Evolutionary conservation across 2,888 invertebrate species (phyloP).

Genomic region (Opisthograptis luteolata): DNA sequence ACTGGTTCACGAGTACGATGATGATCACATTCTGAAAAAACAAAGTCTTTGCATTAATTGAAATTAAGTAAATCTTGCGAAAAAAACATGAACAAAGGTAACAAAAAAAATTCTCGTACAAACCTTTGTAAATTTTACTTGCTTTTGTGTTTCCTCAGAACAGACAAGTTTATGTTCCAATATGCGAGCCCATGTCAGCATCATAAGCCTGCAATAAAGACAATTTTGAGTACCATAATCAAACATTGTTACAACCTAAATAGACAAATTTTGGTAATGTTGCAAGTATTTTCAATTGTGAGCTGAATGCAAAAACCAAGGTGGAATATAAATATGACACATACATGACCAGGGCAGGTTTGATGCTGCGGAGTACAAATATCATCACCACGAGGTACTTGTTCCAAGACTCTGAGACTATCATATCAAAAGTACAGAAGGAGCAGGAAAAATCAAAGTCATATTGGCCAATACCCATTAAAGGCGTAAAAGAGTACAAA

Average conservation of each 20-base stretch:
- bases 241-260: not conserved
- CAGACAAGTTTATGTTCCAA: slow-evolving; percentile 49
- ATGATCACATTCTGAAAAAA: slow-evolving; percentile 59
- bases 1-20: slow-evolving; percentile 56
- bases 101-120: not conserved
- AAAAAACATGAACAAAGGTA: slow-evolving; percentile 8
- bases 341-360: slow-evolving; percentile 71
- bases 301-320: not conserved
- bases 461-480: slow-evolving; percentile 68
- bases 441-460: slow-evolving; percentile 70
- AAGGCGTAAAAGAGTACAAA: slow-evolving; percentile 65
- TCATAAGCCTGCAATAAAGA: slow-evolving; percentile 47
- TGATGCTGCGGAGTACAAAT: slow-evolving; percentile 64
- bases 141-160: slow-evolving; percentile 37
- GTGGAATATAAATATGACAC: slow-evolving; percentile 35
- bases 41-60: not conserved
- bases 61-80: not conserved
- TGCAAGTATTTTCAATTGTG: not conserved
- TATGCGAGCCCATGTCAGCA: slow-evolving; percentile 57
- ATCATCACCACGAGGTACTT: slow-evolving; percentile 56
- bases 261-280: not conserved
- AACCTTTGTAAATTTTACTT: slow-evolving; percentile 30
- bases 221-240: not conserved
- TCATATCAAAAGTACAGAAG: slow-evolving; percentile 69
- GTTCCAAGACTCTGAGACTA: slow-evolving; percentile 56